A percentile compares a stretch with the other conserved stretches of the same genome.
phyloP scores from a whole-genome alignment of 2,888 invertebrate genomes.

The Drosophila limbata region DNA sequence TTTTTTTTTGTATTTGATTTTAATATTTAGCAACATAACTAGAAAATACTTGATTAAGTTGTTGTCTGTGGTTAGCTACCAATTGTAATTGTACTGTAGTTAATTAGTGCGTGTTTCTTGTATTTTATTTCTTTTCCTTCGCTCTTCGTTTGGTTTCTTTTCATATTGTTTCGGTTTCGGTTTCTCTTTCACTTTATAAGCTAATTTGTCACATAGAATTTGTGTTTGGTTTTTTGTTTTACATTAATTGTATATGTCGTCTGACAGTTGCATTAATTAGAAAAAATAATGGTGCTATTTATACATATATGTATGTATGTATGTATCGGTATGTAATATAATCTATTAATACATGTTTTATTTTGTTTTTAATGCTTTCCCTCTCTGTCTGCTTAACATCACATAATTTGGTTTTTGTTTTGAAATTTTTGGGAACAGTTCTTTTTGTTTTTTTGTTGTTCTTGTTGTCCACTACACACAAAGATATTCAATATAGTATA shows the following conservation, averaged over 20 bases:
- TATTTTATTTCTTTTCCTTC: conserved; percentile 22
- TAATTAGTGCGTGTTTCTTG: conserved; percentile 37
- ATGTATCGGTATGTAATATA: conserved; percentile 41
- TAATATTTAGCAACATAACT: conserved; percentile 56
- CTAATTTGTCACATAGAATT: conserved; percentile 79
- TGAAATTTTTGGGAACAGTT: conserved; percentile 44
- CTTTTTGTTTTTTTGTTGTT: conserved; percentile 23
- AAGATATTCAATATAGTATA: conserved; percentile 48
- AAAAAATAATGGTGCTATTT: conserved; percentile 61
- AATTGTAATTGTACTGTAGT: conserved; percentile 59
- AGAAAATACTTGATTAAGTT: conserved; percentile 58
- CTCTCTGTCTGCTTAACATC: conserved; percentile 49
- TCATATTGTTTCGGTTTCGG: conserved; percentile 34
- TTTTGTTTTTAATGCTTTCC: conserved; percentile 64
- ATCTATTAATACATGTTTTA: conserved; percentile 71
- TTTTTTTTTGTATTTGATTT: conserved; percentile 5
- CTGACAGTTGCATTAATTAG: conserved; percentile 63
- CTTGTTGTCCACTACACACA: conserved; percentile 51
- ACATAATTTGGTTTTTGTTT: conserved; percentile 58
- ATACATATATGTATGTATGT: conserved; percentile 40
- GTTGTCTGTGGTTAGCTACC: conserved; percentile 56
- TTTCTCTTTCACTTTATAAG: conserved; percentile 51
- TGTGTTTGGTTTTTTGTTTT: conserved; percentile 52
- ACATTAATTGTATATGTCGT: conserved; percentile 62
- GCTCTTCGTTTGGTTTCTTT: conserved; percentile 39